Evolutionary conservation across 2,113 vertebrate species (phyloP), one percentile per base, ranked within the genome.

Genomic region (Syngnathus typhle): DNA sequence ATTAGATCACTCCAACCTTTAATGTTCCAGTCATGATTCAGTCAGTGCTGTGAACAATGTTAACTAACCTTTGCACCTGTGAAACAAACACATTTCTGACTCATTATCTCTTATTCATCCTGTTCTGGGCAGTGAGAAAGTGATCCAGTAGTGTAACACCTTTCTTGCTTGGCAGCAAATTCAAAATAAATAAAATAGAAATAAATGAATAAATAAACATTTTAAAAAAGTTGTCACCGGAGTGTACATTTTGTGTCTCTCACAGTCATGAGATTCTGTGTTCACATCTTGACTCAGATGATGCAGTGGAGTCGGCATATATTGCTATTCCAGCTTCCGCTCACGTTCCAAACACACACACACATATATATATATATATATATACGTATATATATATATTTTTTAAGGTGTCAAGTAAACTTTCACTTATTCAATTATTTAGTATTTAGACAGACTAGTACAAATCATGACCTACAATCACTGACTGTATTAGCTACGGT

Each of bases 61-160:
- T 59, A 70, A 72, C 63, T 51, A 16, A 49, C 66, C 60, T 77
- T 32, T 67, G 51, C 60, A 63, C 52, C 18, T 52, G 66, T 59
- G 75, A 77, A 70, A 81, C 58, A 66, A 63, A 64, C 51, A 54
- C 43, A 63, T 76, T 72, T 67, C 72, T 68, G 47, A 74, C 51
- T 68, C 79, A 83, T 83, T 75, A 79, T 58, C 66, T 58, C 23
- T 51, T 75, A 75, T 85, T 84, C 80, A 82, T 77, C 49, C 51
- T 6, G 55, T 60, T 60, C 36, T 44, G 12, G 65, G 69, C 3
- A 69, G 72, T 60, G 54, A 80, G 38, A 78, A 64, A 41, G 21
- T 10, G 62, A 60, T n/a, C 37, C 49, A 66, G 47, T 27, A 10
- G 38, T 61, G 39, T 11, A 32, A 5, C 27, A 41, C 27, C 62